Conservation (phyloP, 1,140 invertebrate species). For the Akabosia matsudoensis region DNA sequence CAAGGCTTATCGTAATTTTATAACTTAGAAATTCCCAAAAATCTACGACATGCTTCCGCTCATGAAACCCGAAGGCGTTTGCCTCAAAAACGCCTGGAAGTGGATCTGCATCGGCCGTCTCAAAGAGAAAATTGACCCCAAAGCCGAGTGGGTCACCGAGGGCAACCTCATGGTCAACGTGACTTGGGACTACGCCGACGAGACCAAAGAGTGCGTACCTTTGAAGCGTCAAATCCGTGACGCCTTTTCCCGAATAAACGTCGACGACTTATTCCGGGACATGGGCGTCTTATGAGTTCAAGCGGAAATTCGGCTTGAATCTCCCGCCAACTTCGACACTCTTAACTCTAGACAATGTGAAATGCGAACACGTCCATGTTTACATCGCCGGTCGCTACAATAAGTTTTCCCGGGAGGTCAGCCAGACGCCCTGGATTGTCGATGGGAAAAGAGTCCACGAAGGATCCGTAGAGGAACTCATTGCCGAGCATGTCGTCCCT, state of each 20-base stretch:
- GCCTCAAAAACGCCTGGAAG: conserved; percentile 67
- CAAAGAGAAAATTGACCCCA: conserved; percentile 52
- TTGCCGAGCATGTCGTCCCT: conserved; percentile 61
- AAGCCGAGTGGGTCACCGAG: conserved; percentile 52
- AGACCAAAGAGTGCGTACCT: conserved; percentile 57
- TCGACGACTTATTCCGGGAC: background rate
- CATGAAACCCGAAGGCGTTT: conserved; percentile 50
- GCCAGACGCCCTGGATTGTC: conserved; percentile 92
- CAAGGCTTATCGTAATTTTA: conserved; percentile 34
- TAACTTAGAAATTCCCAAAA: conserved; percentile 35
- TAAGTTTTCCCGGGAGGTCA: conserved; percentile 79
- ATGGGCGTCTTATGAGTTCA: background rate
- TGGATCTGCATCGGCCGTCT: conserved; percentile 56
- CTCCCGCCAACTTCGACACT: conserved; percentile 29
- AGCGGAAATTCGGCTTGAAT: conserved; percentile 9
- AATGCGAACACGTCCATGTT: conserved; percentile 38
- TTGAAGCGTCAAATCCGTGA: conserved; percentile 48
- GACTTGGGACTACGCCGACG: conserved; percentile 54
- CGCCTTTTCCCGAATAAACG: background rate
- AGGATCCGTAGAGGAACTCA: conserved; percentile 85
- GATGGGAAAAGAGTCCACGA: conserved; percentile 70
- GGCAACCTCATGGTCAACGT: conserved; percentile 59
- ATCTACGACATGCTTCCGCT: conserved; percentile 30
- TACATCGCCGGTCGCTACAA: conserved; percentile 69
- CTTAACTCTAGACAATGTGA: conserved; percentile 26